Evolutionary conservation across 2,113 vertebrate genomes (phyloP).

Genomic region (Helogale parvula): DNA sequence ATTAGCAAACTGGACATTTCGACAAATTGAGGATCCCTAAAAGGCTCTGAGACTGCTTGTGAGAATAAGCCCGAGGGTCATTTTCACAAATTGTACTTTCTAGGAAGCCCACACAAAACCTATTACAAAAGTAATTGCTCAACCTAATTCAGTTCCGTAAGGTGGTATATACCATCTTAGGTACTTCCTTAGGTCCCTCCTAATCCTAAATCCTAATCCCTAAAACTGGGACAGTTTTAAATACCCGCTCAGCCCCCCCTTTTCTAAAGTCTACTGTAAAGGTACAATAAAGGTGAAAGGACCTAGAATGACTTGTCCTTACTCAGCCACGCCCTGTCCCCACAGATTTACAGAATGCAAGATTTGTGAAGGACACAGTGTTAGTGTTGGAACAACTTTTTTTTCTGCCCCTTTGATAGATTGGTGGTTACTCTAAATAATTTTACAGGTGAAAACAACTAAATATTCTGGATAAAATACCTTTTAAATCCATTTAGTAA

Average conservation of each 20-base stretch:
- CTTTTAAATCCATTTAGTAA: not conserved
- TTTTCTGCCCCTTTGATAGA: not conserved
- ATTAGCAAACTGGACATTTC: not conserved
- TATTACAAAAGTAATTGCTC: not conserved
- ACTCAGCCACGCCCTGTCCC: not conserved
- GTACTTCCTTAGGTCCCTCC: not conserved
- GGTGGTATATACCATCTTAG: not conserved
- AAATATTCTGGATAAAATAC: not conserved
- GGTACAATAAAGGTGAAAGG: not conserved
- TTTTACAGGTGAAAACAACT: not conserved
- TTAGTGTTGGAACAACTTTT: not conserved
- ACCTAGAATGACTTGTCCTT: rapidly evolving
- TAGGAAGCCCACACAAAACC: not conserved
- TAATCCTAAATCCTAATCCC: too few relatives aligned
- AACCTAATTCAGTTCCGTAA: not conserved
- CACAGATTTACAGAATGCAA: not conserved
- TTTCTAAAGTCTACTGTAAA: not conserved
- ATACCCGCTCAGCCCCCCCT: not conserved
- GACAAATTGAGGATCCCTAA: not conserved
- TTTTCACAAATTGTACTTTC: not conserved
- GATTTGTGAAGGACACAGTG: not conserved
- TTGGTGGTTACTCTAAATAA: not conserved
- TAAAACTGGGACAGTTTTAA: not conserved
- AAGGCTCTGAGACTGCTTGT: not conserved
- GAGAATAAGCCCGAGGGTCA: not conserved